Base-by-base conservation (phyloP, 2,113 vertebrate genomes). In the Callipepla squamata region DNA sequence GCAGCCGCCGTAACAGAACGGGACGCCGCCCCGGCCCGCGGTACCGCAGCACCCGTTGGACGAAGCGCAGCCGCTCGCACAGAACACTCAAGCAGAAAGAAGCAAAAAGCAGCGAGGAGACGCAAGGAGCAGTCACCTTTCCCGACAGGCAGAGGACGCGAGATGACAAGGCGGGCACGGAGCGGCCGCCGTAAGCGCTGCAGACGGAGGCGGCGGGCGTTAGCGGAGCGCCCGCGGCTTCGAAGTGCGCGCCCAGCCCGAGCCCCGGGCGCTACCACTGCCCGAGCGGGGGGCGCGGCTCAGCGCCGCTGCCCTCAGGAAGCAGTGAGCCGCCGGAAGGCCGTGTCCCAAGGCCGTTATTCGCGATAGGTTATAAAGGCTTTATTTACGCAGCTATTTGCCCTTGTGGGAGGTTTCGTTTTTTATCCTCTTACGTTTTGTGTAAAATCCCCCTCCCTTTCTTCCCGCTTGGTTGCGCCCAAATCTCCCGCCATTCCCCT, bases 341-440 rank as follows among this genome's bases (percentile, higher is more conserved):
- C 3, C 4, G 0, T 1, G 0, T 30, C 1, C 11, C 0, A 0
- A 26, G 5, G 1, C 5, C 2, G 5, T 28, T 16, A 1, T 4
- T 2, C 2, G 1, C n/a, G 2, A 6, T 0, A 0, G 2, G 7
- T 3, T 0, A 2, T 0, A 21, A n/a, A 7, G 21, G 1, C 0
- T 1, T 11, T 22, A 10, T 7, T 79, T 25, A 9, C 1, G 5
- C 2, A 4, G 4, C 2, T 18, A 7, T 1, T 25, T 4, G 3
- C 5, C 7, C 9, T 5, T 5, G 2, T 32, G 51, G 5, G 7
- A 40, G 40, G 12, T 40, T 17, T 16, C 18, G 10, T 9, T 11
- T 74, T 36, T 50, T 3, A 14, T 22, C 34, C 2, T 40, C 5
- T 42, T 6, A 14, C 0, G 0, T 5, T 6, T 69, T 26, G 22